Evolutionary conservation across 2,888 invertebrate genomes (phyloP).

Genomic region (Cataglyphis livida): DNA sequence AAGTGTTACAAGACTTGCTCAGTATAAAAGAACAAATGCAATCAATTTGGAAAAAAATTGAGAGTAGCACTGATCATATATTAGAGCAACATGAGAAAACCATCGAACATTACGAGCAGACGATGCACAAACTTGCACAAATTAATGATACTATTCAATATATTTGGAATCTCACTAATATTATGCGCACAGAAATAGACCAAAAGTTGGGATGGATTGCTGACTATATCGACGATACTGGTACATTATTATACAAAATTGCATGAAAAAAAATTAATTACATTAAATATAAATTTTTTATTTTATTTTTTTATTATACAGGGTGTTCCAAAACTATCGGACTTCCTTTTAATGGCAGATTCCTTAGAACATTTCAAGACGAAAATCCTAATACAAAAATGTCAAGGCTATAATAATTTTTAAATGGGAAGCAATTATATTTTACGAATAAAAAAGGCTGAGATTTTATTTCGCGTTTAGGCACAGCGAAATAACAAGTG

Average conservation of each 20-base stretch:
- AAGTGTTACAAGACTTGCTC: constrained; percentile 87
- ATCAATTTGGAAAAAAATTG: constrained; percentile 87
- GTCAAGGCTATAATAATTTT: too few species aligned
- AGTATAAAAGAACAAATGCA: constrained; percentile 87
- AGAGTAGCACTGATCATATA: constrained; percentile 83
- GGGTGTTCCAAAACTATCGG: too few species aligned
- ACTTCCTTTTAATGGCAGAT: too few species aligned
- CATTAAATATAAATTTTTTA: neutral
- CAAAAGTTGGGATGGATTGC: constrained; percentile 83
- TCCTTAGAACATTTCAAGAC: too few species aligned
- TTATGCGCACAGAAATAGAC: constrained; percentile 81
- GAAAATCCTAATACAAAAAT: too few species aligned
- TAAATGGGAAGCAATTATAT: too few species aligned
- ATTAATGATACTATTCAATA: constrained; percentile 87
- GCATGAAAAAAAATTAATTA: neutral
- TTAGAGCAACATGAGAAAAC: constrained; percentile 86
- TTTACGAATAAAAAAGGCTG: too few species aligned
- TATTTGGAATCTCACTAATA: constrained; percentile 80
- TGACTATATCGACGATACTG: constrained; percentile 81
- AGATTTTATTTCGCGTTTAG: too few species aligned
- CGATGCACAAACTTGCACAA: constrained; percentile 86
- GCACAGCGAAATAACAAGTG: too few species aligned
- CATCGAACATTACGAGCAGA: constrained; percentile 86
- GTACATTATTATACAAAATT: constrained; percentile 61
- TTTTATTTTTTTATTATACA: neutral